Evolutionary conservation across 2,888 invertebrate species (phyloP).

Genomic region (Polydrusus pterygomalis): DNA sequence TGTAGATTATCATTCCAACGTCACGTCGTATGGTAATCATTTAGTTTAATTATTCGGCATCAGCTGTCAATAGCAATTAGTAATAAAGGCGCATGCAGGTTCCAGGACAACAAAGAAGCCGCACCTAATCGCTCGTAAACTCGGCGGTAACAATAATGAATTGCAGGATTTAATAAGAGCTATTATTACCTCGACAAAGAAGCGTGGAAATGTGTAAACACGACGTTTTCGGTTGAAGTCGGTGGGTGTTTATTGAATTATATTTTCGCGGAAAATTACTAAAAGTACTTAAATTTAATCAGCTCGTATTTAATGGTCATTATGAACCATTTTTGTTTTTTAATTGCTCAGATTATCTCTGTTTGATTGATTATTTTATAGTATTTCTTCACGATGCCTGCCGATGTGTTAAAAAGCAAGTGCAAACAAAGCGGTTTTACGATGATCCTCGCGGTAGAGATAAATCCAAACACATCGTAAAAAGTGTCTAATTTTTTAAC

Average conservation of each 20-base stretch:
- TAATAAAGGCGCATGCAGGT: background rate
- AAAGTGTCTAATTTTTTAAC: background rate
- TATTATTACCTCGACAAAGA: background rate
- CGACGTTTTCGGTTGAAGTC: constrained; percentile 1
- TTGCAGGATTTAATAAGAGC: constrained; percentile 18
- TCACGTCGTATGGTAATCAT: no score
- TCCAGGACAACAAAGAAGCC: constrained; percentile 13
- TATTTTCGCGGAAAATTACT: constrained; percentile 20
- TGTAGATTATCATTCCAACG: no score
- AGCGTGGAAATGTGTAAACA: constrained; percentile 14
- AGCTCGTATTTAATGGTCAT: no score
- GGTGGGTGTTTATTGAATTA: constrained; percentile 16
- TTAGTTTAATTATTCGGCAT: no score
- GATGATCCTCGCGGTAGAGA: background rate
- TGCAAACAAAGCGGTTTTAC: background rate
- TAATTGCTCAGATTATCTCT: no score
- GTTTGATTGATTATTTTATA: background rate
- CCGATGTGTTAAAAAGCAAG: background rate
- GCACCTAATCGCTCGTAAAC: constrained; percentile 8
- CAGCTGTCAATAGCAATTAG: background rate
- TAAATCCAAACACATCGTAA: background rate
- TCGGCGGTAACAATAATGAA: background rate
- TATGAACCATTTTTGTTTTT: no score
- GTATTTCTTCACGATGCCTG: background rate
- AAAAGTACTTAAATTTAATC: background rate